Conservation (phyloP, 2,113 vertebrate genomes). For the Epinephelus lanceolatus region DNA sequence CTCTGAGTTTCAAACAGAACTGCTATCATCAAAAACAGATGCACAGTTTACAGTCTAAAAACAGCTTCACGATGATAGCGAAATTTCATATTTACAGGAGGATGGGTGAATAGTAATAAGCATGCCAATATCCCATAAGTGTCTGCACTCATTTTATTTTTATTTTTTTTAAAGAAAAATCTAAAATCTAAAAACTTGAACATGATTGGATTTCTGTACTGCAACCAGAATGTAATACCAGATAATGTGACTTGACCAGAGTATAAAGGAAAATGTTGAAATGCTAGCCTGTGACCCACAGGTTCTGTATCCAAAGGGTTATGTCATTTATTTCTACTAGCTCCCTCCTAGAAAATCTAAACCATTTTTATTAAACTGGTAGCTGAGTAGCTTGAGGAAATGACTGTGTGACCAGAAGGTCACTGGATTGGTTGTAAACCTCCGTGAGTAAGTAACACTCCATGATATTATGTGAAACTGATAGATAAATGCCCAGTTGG, state of each 20-base stretch:
- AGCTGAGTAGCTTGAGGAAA: slow-evolving; percentile 1
- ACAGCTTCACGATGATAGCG: background rate
- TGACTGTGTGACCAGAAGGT: slow-evolving; percentile 24
- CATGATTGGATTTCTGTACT: background rate
- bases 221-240: background rate
- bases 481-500: slow-evolving; percentile 44
- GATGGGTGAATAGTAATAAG: background rate
- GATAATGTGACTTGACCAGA: background rate
- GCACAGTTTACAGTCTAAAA: background rate
- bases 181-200: background rate
- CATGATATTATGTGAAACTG: slow-evolving; percentile 33
- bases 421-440: slow-evolving; percentile 19
- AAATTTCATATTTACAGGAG: background rate
- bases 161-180: too few relatives aligned
- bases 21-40: background rate
- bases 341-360: background rate
- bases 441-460: slow-evolving; percentile 9
- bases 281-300: background rate
- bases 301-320: background rate
- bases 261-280: background rate
- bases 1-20: background rate
- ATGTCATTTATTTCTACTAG: background rate
- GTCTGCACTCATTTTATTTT: background rate
- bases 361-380: background rate
- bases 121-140: background rate